phyloP scores from a whole-genome alignment of 2,888 invertebrate genomes.

The Hirtodrosophila duncani region DNA sequence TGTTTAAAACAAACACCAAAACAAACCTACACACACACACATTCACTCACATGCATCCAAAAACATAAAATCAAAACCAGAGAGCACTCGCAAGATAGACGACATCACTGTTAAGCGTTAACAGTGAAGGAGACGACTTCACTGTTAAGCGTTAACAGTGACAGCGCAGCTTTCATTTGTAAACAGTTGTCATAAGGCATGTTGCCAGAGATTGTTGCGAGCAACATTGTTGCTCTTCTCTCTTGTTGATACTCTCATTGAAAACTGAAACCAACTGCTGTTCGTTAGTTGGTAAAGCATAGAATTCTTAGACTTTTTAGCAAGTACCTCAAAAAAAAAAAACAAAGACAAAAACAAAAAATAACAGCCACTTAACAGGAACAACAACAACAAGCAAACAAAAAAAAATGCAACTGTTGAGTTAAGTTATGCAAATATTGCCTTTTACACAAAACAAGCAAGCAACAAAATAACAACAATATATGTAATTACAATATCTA shows the following conservation, averaged over 20 bases:
- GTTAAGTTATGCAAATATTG: constrained; percentile 32
- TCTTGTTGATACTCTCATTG: too few relatives aligned
- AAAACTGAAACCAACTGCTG: constrained; percentile 9
- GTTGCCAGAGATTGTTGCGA: too few relatives aligned
- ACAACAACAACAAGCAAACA: constrained; percentile 32
- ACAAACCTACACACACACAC: constrained; percentile 11
- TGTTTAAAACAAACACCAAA: constrained; percentile 16
- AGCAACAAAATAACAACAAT: constrained; percentile 10
- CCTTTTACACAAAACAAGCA: constrained; percentile 39
- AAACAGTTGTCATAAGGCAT: too few relatives aligned
- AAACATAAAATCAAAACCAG: constrained; percentile 13
- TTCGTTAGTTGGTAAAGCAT: constrained; percentile 41
- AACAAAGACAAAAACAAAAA: constrained; percentile 15
- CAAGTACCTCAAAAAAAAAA: constrained; percentile 55
- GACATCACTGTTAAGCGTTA: too few relatives aligned
- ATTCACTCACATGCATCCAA: constrained; percentile 30
- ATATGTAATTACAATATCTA: neutral
- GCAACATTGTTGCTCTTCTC: too few relatives aligned
- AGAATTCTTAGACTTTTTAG: constrained; percentile 60
- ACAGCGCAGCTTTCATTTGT: too few relatives aligned
- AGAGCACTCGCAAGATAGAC: too few relatives aligned
- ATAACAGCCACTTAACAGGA: constrained; percentile 6
- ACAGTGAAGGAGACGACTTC: too few relatives aligned
- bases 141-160: too few relatives aligned
- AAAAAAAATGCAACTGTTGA: too few relatives aligned